Evolutionary conservation across 2,113 vertebrate species (phyloP), one percentile per base, ranked within the genome.

Genomic region (Dicaeum eximium): DNA sequence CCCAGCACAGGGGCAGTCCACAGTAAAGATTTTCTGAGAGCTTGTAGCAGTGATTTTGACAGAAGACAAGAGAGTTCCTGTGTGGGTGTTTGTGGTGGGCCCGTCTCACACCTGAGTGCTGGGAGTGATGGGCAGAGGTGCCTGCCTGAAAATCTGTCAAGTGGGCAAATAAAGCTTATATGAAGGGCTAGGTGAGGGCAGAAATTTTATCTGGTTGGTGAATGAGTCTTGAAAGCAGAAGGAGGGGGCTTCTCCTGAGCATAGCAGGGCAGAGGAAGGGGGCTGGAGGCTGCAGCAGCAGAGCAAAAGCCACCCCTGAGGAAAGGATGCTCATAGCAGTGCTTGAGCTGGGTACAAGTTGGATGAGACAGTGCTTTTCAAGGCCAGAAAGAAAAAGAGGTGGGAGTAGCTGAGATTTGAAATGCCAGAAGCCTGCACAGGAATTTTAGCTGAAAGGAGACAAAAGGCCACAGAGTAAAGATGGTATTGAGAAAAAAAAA

Each of bases 391-490:
- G 93, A 93, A 95, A 91, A 94, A 69, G 60, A 90, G 19, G 79
- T 80, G 67, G 92, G 90, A 92, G 88, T 88, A 95, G 60, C 64
- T 88, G 64, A 90, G 77, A 90, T 86, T 58, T 1, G 0, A 95
- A 94, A 96, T 86, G 71, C 74, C 81, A 85, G 81, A 90, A 95
- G 62, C 38, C 56, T 91, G 54, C 33, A 66, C 31, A 51, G 47
- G 37, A 88, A 69, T 96, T 95, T 90, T 77, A 93, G 78, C 19
- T 88, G 47, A 87, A 95, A 82, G 74, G 66, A 90, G 58, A 80
- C 3, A 1, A 93, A 96, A 91, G 81, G 47, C 25, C 62, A 66
- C 24, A n/a, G 54, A 0, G 0, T 74, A 80, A 93, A 93, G 58
- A 71, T 20, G n/a, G 38, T n/a, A 77, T 37, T 3, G 20, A 73